Evolutionary conservation across 2,797 vertebrate genomes (phyloP), one percentile per base, ranked within the genome.

Genomic region (Enteromius paludinosus): DNA sequence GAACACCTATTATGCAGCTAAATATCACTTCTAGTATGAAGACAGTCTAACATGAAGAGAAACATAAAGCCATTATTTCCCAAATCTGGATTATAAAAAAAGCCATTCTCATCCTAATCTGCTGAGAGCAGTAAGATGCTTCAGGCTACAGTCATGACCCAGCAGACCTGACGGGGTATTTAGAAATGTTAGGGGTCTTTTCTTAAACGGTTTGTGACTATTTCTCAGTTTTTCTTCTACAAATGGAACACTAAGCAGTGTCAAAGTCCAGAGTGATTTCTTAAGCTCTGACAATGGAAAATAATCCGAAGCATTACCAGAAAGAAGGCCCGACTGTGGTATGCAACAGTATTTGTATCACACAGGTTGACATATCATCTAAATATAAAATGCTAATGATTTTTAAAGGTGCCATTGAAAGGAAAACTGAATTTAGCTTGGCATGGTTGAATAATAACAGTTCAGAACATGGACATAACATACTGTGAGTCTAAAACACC

Each of bases 31-130:
- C 70, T 69, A 81, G 85, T 86, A 75, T 79, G 69, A 88, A 82
- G 83, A 82, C 64, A 74, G 74, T 65, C 74, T 84, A 86, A 88
- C 54, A 87, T 80, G 49, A 89, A 41, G 85, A 68, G 85, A 47
- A 83, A 56, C 28, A 64, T 88, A 89, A 91, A 78, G 80, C 85
- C 73, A 77, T 66, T 72, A 85, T 89, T 89, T 78, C 61, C 83
- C 87, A 90, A 90, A 92, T 91, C 88, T 84, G 91, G 92, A 93
- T 93, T 92, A 93, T 90, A 85, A 89, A 92, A 89, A 92, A 93
- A 91, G 71, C 88, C 73, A 81, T 87, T 88, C 65, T 84, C 69
- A 86, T 87, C 92, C 84, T 90, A 91, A 94, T 93, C 90, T 92
- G 88, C 41, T 87, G 87, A 92, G 86, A 93, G 90, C 87, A 86